Evolutionary conservation across 2,888 invertebrate genomes (phyloP), one percentile per base, ranked within the genome.

Genomic region (Stomorhina lunata): DNA sequence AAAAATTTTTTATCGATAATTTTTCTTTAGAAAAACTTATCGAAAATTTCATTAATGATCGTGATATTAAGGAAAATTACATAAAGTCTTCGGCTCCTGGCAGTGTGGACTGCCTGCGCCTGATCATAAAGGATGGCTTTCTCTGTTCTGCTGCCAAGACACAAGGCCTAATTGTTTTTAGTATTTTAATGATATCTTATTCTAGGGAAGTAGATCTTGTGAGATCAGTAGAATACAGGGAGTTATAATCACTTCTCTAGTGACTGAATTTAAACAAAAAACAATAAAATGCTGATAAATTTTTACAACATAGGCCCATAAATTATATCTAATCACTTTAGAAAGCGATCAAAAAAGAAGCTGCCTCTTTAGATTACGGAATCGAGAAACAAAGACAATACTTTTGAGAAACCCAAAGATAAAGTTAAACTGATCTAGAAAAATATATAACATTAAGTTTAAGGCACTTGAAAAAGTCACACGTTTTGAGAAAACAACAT

Each of bases 371-470:
- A 66, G 57, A 76, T 76, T 57, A 57, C 20, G 34, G 10, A 20
- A 1, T n/a, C 50, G 25, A 27, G 12, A 45, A 43, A 57, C 15
- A 65, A 45, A 75, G 5, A 10, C 6, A 65, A 5, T 0, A 25
- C n/a, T 17, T 55, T 75, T 9, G 9, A 10, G 15, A 32, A 32
- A 55, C 5, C 2, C 2, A 5, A 7, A 75, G 12, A 45, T 75
- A 32, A 32, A 75, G 55, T 59, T 76, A 37, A 68, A 59, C 59
- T 40, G 29, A 29, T 76, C 6, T 43, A 53, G 6, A 12, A 17
- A 50, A 53, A 34, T n/a, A n/a, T n/a, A 40, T 40, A 1, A 25
- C 22, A 77, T 61, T 43, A 22, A 25, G 2, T n/a, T 29, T 9
- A 9, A 53, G 22, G 27, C 40, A 25, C n/a, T 69, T 34, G n/a